These are phyloP conservation scores for Megathymus violae DNA, from an alignment of 1,140 invertebrate genomes.

Conservation along the genomic window DNA sequence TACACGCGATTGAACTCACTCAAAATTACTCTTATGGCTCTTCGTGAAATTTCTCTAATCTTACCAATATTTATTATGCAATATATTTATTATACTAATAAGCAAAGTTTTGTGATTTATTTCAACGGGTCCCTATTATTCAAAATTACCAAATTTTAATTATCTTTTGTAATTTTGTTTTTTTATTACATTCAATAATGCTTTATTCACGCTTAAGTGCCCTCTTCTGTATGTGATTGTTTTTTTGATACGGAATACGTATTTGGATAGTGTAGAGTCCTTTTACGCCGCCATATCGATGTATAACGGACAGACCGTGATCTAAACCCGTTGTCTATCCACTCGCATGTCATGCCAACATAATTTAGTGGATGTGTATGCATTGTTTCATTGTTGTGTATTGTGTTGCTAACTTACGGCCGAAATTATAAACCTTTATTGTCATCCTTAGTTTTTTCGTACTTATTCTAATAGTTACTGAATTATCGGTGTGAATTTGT, in stretches of 20 bases:
- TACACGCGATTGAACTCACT: slow-evolving; percentile 16
- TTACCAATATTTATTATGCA: no score
- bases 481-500: no score
- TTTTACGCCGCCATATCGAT: not conserved
- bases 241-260: slow-evolving; percentile 7
- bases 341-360: slow-evolving; percentile 62
- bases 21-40: not conserved
- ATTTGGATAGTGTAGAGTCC: slow-evolving; percentile 9
- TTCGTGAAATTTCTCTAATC: no score
- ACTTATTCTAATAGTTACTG: no score
- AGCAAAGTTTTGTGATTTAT: no score
- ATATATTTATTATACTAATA: no score
- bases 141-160: no score
- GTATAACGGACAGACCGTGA: slow-evolving; percentile 29
- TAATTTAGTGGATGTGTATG: slow-evolving; percentile 46
- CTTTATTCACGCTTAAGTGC: slow-evolving; percentile 9
- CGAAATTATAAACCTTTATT: slow-evolving; percentile 25
- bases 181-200: no score
- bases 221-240: not conserved
- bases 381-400: slow-evolving; percentile 52
- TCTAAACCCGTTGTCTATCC: slow-evolving; percentile 2
- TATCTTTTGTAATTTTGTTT: no score
- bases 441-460: no score
- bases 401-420: slow-evolving; percentile 50
- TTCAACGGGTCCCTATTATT: no score